Percentiles rank a stretch among this genome's conserved stretches.
phyloP scores from a whole-genome alignment of 2,113 vertebrate genomes.

The Ictidomys tridecemlineatus region DNA sequence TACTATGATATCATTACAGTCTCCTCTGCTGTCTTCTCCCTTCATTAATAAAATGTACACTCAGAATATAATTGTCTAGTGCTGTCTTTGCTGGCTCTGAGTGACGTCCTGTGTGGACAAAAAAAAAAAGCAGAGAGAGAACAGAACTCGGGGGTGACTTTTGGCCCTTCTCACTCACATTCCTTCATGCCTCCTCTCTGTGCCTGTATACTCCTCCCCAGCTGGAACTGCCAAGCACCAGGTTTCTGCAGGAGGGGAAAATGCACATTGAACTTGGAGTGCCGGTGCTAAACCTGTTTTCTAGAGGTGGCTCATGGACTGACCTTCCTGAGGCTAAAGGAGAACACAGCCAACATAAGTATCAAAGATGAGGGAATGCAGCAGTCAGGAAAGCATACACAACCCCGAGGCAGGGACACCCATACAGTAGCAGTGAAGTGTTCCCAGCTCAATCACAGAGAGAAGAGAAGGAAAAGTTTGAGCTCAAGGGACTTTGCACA shows the following conservation, averaged over 20 bases:
- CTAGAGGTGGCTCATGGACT: neutral
- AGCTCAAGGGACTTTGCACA: neutral
- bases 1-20: constrained; percentile 74
- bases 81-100: neutral
- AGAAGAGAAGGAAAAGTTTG: neutral
- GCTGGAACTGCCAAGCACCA: neutral
- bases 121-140: neutral
- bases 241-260: neutral
- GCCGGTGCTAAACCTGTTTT: neutral
- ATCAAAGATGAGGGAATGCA: neutral
- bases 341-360: neutral
- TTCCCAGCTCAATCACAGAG: neutral
- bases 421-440: neutral
- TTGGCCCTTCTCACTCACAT: accelerated
- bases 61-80: constrained; percentile 30
- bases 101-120: neutral
- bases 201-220: neutral
- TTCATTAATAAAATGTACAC: constrained; percentile 75
- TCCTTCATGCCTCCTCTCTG: neutral
- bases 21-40: constrained; percentile 63
- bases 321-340: neutral
- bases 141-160: neutral
- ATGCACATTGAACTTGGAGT: neutral
- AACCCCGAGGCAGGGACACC: neutral
- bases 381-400: neutral